These are phyloP conservation scores for Himalopsyche phryganea DNA, from an alignment of 1,140 invertebrate species.

Conservation along the genomic window DNA sequence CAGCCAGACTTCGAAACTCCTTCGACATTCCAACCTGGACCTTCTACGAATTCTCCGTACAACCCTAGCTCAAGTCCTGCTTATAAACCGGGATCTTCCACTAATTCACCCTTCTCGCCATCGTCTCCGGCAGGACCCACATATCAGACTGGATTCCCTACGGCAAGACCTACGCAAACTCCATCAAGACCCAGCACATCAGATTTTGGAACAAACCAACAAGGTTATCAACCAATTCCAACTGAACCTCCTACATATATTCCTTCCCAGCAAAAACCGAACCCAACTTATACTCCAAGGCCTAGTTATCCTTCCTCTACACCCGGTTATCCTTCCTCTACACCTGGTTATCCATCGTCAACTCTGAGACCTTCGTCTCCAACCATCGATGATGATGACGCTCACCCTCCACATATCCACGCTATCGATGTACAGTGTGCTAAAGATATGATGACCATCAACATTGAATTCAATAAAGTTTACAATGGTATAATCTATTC, in stretches of 20 bases:
- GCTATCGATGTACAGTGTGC: constrained; percentile 72
- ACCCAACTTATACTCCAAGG: not conserved
- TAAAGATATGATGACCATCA: constrained; percentile 80
- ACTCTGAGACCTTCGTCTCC: constrained; percentile 2
- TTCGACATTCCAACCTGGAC: constrained; percentile 29
- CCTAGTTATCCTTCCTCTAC: constrained; percentile 22
- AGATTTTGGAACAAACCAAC: not conserved
- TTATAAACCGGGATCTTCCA: constrained; percentile 4
- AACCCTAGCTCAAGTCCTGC: constrained; percentile 21
- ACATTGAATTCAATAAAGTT: constrained; percentile 70
- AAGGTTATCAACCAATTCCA: constrained; percentile 30
- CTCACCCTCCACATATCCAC: constrained; percentile 72
- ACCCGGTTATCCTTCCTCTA: constrained; percentile 5
- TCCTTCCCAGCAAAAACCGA: constrained; percentile 4
- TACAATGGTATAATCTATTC: constrained; percentile 81
- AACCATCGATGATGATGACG: constrained; percentile 37
- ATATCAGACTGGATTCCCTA: not conserved
- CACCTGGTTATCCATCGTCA: constrained; percentile 2
- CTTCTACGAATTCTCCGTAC: constrained; percentile 33
- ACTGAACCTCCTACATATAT: constrained; percentile 22
- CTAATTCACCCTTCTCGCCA: constrained; percentile 39
- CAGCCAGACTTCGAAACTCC: constrained; percentile 13
- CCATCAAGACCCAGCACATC: constrained; percentile 11
- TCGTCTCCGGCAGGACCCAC: constrained; percentile 18
- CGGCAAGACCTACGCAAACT: constrained; percentile 14